Conservation (phyloP, 1,140 invertebrate species). For the Sycophaga agraensis region DNA sequence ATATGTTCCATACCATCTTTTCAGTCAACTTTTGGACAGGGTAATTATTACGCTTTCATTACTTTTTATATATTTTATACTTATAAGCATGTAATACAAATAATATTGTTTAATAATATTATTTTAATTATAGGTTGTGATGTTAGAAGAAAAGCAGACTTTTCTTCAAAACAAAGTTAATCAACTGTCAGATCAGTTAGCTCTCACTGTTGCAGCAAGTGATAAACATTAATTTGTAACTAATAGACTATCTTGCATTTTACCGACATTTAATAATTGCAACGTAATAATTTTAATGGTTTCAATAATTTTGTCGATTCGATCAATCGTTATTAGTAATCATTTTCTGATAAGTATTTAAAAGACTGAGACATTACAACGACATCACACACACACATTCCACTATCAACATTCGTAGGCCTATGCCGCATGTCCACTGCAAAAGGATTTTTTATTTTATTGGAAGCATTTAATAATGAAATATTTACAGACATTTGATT, state of each 20-base stretch:
- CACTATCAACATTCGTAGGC: conserved; percentile 18
- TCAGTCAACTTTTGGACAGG: conserved; percentile 51
- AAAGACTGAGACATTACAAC: conserved; percentile 29
- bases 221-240: conserved; percentile 42
- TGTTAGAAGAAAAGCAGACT: conserved; percentile 50
- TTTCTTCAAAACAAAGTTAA: conserved; percentile 46
- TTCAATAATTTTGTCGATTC: background rate
- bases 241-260: conserved; percentile 20
- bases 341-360: conserved; percentile 7
- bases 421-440: background rate
- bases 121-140: conserved; percentile 39
- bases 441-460: too few species aligned
- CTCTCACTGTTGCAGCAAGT: conserved; percentile 36
- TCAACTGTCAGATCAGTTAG: conserved; percentile 47
- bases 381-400: conserved; percentile 25
- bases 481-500: too few species aligned
- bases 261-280: conserved; percentile 13
- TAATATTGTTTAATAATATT: too few species aligned
- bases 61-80: background rate
- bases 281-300: too few species aligned
- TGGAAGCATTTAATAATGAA: too few species aligned
- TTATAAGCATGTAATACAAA: too few species aligned
- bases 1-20: conserved; percentile 53
- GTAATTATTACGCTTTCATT: too few species aligned
- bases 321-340: background rate